These are phyloP conservation scores for Apteryx owenii DNA, from an alignment of 2,113 vertebrate species.

Conservation along the genomic window DNA sequence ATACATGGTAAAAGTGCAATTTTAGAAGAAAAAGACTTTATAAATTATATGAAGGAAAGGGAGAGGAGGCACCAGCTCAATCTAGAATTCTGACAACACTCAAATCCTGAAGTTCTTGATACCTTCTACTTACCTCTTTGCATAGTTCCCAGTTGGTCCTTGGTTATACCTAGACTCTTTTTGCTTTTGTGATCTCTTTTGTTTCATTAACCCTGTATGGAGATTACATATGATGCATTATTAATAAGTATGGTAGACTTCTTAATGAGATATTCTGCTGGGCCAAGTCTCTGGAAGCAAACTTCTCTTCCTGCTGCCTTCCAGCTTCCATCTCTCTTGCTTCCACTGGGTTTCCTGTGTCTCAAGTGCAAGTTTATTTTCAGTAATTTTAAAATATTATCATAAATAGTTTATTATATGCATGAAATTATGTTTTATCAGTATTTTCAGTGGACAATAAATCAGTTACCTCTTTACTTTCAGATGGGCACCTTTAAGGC, in stretches of 20 bases:
- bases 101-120: background rate
- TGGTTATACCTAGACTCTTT: background rate
- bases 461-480: constrained; percentile 23
- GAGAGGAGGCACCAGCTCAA: background rate
- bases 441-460: background rate
- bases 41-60: background rate
- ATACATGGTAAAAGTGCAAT: background rate
- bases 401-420: background rate
- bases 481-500: constrained; percentile 84
- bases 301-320: background rate
- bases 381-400: background rate
- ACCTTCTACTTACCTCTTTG: background rate
- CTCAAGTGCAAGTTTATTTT: accelerated
- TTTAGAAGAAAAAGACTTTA: background rate
- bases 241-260: background rate
- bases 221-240: background rate
- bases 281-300: background rate
- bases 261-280: background rate
- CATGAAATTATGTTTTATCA: background rate
- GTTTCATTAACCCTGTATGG: background rate
- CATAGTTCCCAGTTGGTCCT: background rate
- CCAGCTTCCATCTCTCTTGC: background rate
- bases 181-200: background rate
- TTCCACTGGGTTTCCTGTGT: background rate
- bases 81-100: background rate